A percentile compares a stretch with the other conserved stretches of the same genome.
Evolutionary conservation across 1,140 invertebrate genomes (phyloP).

Genomic region (Diuraphis noxia): DNA sequence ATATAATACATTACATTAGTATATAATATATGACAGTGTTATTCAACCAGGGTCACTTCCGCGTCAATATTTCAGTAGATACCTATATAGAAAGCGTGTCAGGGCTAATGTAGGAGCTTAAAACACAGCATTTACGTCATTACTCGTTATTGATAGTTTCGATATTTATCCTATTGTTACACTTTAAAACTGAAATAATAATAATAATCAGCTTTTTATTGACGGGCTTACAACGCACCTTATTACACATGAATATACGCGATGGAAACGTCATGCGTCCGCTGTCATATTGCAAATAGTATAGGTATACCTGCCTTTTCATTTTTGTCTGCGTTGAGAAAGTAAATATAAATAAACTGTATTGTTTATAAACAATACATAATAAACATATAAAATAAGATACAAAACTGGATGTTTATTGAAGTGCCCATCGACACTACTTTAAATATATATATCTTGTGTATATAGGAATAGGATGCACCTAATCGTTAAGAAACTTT

Average conservation of each 20-base stretch:
- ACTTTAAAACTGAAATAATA: slow-evolving; percentile 17
- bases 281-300: neutral
- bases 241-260: neutral
- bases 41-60: slow-evolving; percentile 35
- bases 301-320: neutral
- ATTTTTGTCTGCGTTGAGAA: neutral
- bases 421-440: neutral
- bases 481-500: too few relatives aligned
- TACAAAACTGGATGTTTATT: neutral
- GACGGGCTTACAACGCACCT: neutral
- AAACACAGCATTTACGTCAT: slow-evolving; percentile 28
- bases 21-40: neutral
- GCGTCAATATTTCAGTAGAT: neutral
- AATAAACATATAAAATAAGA: neutral
- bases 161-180: slow-evolving; percentile 34
- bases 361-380: neutral
- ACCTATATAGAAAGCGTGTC: slow-evolving; percentile 32
- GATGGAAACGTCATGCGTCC: neutral
- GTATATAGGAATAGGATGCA: too few relatives aligned
- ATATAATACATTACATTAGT: neutral
- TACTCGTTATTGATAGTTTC: slow-evolving; percentile 1
- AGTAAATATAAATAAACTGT: neutral
- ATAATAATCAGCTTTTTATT: neutral
- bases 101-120: slow-evolving; percentile 24
- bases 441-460: too few relatives aligned